Evolutionary conservation across 2,888 invertebrate genomes (phyloP), one percentile per base, ranked within the genome.

Genomic region (Teleiodes luculella): DNA sequence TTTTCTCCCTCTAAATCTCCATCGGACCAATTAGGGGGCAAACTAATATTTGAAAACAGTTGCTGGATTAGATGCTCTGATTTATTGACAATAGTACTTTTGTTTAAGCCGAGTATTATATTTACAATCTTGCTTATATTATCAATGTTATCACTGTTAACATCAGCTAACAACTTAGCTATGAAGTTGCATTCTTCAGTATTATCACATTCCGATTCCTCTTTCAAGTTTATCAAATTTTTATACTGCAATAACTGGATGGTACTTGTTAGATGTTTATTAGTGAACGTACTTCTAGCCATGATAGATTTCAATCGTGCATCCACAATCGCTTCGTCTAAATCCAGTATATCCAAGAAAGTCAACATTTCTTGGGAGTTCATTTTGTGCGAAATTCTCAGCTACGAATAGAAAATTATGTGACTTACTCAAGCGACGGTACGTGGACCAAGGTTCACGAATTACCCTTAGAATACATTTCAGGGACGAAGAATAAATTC

Each of bases 21-120:
- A 41, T 55, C 41, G 14, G 50, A 37, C 20, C 1, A 6, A 7
- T 37, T 14, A 8, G 7, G 13, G 11, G 63, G 60, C 28, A 76
- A 56, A 57, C 74, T 66, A 24, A 83, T 60, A 52, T 72, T 70
- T 2, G 63, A 64, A 13, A 90, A 55, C 20, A 89, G 72, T 65
- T 90, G 90, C 59, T 88, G 87, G 8, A 90, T 52, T 35, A 90
- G 72, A 71, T 90, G 90, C 63, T 90, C 88, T 0, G 84, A 77
- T 63, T 83, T 84, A 57, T 72, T 67, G 0, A 74, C 56, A 14
- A 90, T 56, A 30, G 65, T 79, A 36, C 59, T 71, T 2, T 65
- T 63, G 55, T 85, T 79, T 1, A 90, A 63, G 36, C 65, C 61
- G 8, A 90, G 68, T 1, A 82, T 75, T 36, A 72, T 62, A 28